These are phyloP conservation scores for Phania funesta DNA, from an alignment of 2,888 invertebrate genomes.

Conservation along the genomic window DNA sequence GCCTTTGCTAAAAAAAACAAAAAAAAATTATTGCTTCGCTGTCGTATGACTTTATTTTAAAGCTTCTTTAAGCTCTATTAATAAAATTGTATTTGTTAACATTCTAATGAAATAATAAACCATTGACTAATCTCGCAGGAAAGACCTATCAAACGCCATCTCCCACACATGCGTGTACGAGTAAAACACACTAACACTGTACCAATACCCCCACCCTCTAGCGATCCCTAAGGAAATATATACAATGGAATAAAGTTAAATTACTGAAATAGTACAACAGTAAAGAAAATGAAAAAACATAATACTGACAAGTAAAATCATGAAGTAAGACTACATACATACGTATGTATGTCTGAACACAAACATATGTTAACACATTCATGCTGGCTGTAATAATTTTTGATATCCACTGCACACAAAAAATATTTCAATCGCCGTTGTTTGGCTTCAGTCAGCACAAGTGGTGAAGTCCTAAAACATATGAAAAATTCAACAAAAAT, in stretches of 20 bases:
- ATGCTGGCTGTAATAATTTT: background rate
- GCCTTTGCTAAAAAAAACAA: no score
- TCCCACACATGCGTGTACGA: background rate
- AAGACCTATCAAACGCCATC: background rate
- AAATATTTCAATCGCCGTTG: no score
- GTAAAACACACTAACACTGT: background rate
- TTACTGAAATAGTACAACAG: conserved; percentile 1
- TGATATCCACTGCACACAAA: no score
- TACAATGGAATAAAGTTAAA: background rate
- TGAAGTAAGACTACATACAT: no score
- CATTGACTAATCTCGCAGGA: conserved; percentile 15
- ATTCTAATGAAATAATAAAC: background rate
- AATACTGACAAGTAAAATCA: background rate
- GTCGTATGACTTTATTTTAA: no score
- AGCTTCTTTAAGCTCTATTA: no score
- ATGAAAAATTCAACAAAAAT: no score
- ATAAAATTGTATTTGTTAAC: no score
- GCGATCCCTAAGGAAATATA: conserved; percentile 18
- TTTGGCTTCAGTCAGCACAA: no score
- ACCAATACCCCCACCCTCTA: background rate
- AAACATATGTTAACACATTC: background rate
- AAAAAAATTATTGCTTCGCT: no score
- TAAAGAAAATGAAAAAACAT: background rate
- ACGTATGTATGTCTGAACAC: background rate
- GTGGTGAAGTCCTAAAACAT: no score